These are phyloP conservation scores for Euwallacea fornicatus DNA, from an alignment of 1,140 invertebrate species.

Conservation along the genomic window DNA sequence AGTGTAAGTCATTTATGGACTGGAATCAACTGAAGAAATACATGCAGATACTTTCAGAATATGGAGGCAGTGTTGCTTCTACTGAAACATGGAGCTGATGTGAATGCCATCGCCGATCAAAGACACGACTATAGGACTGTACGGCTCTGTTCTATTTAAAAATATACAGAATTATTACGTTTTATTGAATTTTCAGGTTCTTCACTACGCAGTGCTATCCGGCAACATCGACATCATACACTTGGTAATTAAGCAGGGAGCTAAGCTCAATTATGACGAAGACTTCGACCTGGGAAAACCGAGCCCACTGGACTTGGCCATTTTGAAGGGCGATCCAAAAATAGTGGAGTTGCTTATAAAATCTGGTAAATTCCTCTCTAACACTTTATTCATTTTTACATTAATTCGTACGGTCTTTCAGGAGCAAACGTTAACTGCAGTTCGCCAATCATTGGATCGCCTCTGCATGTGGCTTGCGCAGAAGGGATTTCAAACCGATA, in stretches of 20 bases:
- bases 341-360: slow-evolving; percentile 70
- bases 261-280: slow-evolving; percentile 66
- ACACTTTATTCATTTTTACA: no score
- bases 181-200: slow-evolving; percentile 51
- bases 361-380: slow-evolving; percentile 58
- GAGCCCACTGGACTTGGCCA: slow-evolving; percentile 80
- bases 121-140: slow-evolving; percentile 79
- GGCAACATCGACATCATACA: slow-evolving; percentile 77
- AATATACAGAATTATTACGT: not conserved
- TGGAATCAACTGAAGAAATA: not conserved
- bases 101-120: slow-evolving; percentile 78
- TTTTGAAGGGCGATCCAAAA: slow-evolving; percentile 76
- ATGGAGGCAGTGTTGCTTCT: slow-evolving; percentile 75
- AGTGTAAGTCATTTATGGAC: slow-evolving; percentile 58
- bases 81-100: slow-evolving; percentile 77
- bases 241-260: slow-evolving; percentile 80
- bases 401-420: slow-evolving; percentile 47
- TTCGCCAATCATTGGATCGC: slow-evolving; percentile 80
- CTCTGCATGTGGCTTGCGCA: slow-evolving; percentile 83
- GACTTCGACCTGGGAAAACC: slow-evolving; percentile 74
- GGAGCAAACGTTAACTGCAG: slow-evolving; percentile 80
- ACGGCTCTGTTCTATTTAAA: slow-evolving; percentile 17
- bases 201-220: slow-evolving; percentile 85
- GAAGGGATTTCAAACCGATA: slow-evolving; percentile 76
- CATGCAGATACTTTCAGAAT: slow-evolving; percentile 57